Evolutionary conservation across 2,888 invertebrate species (phyloP), one percentile per base, ranked within the genome.

Genomic region (Tenthredo livida): DNA sequence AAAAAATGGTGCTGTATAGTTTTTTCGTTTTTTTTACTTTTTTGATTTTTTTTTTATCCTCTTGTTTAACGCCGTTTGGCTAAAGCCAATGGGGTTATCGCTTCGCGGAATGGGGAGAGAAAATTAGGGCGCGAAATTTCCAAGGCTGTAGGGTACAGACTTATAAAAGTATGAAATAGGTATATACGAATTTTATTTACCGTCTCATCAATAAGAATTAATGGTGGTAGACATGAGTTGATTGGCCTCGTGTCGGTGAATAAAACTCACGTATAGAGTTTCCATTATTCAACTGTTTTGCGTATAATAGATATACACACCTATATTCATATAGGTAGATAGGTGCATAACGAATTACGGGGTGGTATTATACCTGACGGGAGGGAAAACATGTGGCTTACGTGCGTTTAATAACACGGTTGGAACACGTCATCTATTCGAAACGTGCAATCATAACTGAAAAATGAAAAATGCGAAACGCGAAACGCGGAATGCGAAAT

Each of bases 361-460:
- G 40, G 21, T 29, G n/a, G n/a, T 50, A 47, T 50, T 50, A 50
- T 47, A 77, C 12, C 15, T 67, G 67, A 12, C 40, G 3, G 43
- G n/a, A n/a, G 37, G 37, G 29, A 5, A 65, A 65, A 65, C 83
- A 83, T 70, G 83, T 88, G 88, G 87, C 88, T 91, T 90, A 92
- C 93, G 91, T 91, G 92, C 90, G 87, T 87, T 87, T 93, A 93
- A 93, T 92, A 90, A 92, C 90, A 91, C 90, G 91, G 89, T 90
- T 88, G 85, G 50, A 83, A 83, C 67, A 70, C 83, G 83, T 83
- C 67, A 70, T 83, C 50, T 83, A 87, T 89, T 87, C 88, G 88
- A 86, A 90, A 88, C 88, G 87, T 90, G 87, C 90, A 92, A 92
- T 92, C 92, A 92, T 90, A 89, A 86, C 86, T 90, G 88, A 91